Conservation (phyloP, 1,140 invertebrate genomes). For the Hycleus phaleratus region DNA sequence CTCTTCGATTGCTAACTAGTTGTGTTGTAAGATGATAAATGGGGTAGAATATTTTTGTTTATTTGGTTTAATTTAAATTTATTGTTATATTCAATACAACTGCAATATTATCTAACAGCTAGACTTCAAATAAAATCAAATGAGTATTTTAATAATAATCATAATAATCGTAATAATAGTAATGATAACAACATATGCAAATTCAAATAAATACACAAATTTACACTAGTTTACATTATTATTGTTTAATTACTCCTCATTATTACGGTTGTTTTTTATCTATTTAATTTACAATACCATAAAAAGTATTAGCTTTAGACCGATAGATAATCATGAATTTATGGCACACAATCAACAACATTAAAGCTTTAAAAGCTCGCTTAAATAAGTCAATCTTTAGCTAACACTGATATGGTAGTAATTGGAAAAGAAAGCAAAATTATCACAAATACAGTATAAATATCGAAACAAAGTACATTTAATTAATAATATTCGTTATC, state of each 20-base stretch:
- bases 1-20: no score
- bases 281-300: constrained; percentile 11
- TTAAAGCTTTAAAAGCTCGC: constrained; percentile 15
- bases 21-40: no score
- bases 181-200: constrained; percentile 4
- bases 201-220: constrained; percentile 35
- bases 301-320: constrained; percentile 7
- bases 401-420: constrained; percentile 5
- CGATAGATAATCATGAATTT: neutral
- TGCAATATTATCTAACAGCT: constrained; percentile 38
- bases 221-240: constrained; percentile 32
- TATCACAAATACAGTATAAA: constrained; percentile 23
- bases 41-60: no score
- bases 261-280: neutral
- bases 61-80: constrained; percentile 3
- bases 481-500: neutral
- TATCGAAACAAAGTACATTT: no score
- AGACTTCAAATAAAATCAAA: constrained; percentile 37
- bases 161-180: no score
- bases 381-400: constrained; percentile 6
- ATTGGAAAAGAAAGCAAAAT: constrained; percentile 6
- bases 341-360: constrained; percentile 6
- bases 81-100: constrained; percentile 36
- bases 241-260: no score
- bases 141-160: constrained; percentile 33